Percentiles rank a stretch among this genome's conserved stretches.
These are phyloP conservation scores for Antheraea mylitta DNA, from an alignment of 1,140 invertebrate species.

Conservation along the genomic window DNA sequence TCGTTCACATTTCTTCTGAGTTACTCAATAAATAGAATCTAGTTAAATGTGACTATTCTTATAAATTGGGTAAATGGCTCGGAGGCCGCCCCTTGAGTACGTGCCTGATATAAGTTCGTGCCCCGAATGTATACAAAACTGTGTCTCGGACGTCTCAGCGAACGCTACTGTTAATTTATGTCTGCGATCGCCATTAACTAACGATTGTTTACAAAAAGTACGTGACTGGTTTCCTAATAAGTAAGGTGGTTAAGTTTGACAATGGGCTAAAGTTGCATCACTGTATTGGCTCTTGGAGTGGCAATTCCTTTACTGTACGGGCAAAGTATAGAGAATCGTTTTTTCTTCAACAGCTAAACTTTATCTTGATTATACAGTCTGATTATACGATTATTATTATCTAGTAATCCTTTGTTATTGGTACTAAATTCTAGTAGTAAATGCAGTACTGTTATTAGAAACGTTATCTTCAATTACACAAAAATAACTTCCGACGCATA, in stretches of 20 bases:
- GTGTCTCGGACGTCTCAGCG: background rate
- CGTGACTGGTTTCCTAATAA: background rate
- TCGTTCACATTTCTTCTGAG: background rate
- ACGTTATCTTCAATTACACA: too few species aligned
- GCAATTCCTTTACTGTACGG: too few species aligned
- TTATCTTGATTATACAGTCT: too few species aligned
- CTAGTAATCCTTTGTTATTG: too few species aligned
- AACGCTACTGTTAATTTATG: slow-evolving; percentile 1
- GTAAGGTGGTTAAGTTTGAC: background rate
- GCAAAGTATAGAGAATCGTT: too few species aligned
- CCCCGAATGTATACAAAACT: background rate
- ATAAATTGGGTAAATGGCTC: background rate
- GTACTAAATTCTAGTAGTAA: too few species aligned
- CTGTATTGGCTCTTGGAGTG: too few species aligned
- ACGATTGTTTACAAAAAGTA: slow-evolving; percentile 1
- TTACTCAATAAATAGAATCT: background rate
- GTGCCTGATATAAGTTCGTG: slow-evolving; percentile 2
- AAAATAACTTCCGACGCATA: too few species aligned
- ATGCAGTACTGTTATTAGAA: too few species aligned
- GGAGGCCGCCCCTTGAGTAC: background rate
- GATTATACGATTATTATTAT: too few species aligned
- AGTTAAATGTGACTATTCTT: background rate
- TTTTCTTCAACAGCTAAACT: too few species aligned
- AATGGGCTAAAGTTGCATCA: background rate
- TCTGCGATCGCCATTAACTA: background rate